Evolutionary conservation across 64 coral and sea anemone genomes (phyloP).

Genomic region (Acropora yongei): DNA sequence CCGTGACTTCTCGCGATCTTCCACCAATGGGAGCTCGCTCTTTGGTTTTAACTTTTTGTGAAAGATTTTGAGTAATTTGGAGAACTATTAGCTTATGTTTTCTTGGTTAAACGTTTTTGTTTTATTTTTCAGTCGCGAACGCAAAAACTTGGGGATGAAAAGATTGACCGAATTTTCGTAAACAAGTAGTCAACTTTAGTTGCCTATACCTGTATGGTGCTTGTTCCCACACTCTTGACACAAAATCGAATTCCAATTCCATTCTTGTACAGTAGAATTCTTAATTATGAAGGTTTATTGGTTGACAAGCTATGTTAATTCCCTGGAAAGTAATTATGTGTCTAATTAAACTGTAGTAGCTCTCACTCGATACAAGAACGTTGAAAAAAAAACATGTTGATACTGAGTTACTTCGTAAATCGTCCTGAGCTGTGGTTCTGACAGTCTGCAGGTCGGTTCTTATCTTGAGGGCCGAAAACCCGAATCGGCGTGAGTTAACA

Average conservation of each 20-base stretch:
- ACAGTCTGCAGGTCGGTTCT: no score
- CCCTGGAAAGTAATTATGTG: not conserved
- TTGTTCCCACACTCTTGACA: not conserved
- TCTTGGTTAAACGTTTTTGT: not conserved
- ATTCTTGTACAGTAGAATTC: slow-evolving; percentile 5
- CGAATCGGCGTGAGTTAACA: no score
- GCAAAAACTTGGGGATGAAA: not conserved
- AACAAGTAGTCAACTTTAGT: not conserved
- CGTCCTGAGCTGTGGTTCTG: no score
- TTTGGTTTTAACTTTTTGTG: no score
- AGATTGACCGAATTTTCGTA: not conserved
- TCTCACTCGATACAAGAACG: not conserved
- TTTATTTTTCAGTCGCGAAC: not conserved
- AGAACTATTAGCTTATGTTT: not conserved
- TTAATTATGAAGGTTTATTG: not conserved
- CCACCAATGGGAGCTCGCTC: not conserved
- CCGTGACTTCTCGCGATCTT: no score
- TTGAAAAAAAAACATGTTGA: no score
- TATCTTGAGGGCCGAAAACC: no score
- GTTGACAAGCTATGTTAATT: not conserved
- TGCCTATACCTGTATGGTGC: not conserved
- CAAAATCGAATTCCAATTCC: not conserved
- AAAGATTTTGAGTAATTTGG: no score
- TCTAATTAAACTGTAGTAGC: not conserved
- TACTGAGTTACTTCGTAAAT: no score